These are phyloP conservation scores for Prionace glauca DNA, from an alignment of 2,797 vertebrate species.

Conservation along the genomic window DNA sequence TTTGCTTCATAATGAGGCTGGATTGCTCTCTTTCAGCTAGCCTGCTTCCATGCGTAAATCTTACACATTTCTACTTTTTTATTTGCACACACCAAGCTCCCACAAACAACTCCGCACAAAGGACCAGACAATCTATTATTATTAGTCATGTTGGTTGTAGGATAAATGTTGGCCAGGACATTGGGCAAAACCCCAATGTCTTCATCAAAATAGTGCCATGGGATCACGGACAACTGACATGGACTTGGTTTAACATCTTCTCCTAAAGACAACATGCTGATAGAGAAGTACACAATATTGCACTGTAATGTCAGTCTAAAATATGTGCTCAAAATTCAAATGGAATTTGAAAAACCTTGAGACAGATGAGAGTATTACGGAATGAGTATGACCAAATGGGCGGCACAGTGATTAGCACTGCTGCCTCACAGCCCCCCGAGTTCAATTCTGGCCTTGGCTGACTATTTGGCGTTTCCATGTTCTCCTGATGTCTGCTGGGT, in stretches of 20 bases:
- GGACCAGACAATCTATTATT: neutral
- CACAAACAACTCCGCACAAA: neutral
- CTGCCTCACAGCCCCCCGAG: too few species aligned
- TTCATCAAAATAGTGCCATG: neutral
- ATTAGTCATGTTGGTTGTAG: neutral
- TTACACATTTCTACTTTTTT: neutral
- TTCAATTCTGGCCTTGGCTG: too few species aligned
- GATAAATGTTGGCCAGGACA: slow-evolving; percentile 61
- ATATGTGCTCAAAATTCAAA: neutral
- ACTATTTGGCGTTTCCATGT: too few species aligned
- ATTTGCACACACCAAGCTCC: neutral
- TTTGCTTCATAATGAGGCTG: too few species aligned
- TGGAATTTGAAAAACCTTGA: neutral
- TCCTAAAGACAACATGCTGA: neutral
- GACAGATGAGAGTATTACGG: neutral
- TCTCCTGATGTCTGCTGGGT: too few species aligned
- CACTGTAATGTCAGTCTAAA: neutral
- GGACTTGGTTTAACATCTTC: neutral
- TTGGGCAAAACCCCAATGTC: slow-evolving; percentile 40
- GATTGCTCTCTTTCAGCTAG: neutral
- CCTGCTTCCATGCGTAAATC: neutral
- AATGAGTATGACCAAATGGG: neutral
- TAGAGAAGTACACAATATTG: neutral
- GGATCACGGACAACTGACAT: neutral
- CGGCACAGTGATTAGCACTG: too few species aligned